Percentiles rank a stretch among this genome's conserved stretches.
Conservation (phyloP, 1,140 invertebrate species). For the Aporrectodea caliginosa region DNA sequence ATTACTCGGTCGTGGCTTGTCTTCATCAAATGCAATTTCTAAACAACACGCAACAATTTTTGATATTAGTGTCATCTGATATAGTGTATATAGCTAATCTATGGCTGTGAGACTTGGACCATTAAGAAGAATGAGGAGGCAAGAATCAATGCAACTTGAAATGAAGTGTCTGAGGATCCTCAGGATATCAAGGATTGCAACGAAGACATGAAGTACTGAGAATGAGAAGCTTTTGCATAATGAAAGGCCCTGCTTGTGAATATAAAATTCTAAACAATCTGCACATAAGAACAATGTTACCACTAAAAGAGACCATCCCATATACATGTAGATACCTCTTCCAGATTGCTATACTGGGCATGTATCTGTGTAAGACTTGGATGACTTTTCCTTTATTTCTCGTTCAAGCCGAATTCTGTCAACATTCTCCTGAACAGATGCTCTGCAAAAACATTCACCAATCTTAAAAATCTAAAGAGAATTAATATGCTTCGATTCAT, state of each 20-base stretch:
- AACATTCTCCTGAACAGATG: slow-evolving; percentile 57
- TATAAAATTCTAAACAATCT: no score
- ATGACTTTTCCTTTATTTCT: slow-evolving; percentile 57
- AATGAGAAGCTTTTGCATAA: background rate
- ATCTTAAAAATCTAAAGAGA: no score
- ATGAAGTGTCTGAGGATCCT: background rate
- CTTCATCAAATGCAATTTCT: slow-evolving; percentile 53
- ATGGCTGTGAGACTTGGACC: slow-evolving; percentile 14
- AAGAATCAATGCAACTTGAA: background rate
- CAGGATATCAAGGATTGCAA: background rate
- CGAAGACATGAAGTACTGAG: background rate
- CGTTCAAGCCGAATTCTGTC: slow-evolving; percentile 57
- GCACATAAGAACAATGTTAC: no score
- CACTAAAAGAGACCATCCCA: no score
- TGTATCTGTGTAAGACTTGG: slow-evolving; percentile 50
- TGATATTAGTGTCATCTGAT: background rate
- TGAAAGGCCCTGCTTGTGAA: no score
- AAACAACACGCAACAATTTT: slow-evolving; percentile 23
- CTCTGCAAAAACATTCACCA: slow-evolving; percentile 36
- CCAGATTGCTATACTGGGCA: slow-evolving; percentile 51
- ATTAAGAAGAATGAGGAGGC: no score
- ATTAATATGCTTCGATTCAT: no score
- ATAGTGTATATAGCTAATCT: slow-evolving; percentile 3
- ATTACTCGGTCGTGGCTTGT: slow-evolving; percentile 53
- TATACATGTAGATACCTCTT: slow-evolving; percentile 54